phyloP scores from a whole-genome alignment of 2,888 invertebrate genomes.

The Pseudococcus longispinus region DNA sequence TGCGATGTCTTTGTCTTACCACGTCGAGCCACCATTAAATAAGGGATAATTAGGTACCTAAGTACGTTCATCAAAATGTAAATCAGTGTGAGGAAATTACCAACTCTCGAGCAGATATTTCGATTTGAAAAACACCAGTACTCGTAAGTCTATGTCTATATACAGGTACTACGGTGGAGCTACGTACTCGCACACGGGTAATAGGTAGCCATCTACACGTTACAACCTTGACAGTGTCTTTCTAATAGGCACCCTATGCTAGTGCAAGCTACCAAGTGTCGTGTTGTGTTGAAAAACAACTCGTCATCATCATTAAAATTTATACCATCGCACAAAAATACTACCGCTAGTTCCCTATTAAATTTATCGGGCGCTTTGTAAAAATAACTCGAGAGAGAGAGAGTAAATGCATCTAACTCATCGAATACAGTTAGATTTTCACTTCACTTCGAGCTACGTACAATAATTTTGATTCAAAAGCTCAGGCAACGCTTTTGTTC shows the following conservation, averaged over 20 bases:
- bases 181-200: neutral
- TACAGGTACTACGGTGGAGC: neutral
- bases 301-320: neutral
- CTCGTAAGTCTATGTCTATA: neutral
- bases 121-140: neutral
- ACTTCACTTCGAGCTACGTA: no score
- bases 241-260: neutral
- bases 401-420: neutral
- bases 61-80: neutral
- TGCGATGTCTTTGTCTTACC: no score
- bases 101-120: neutral
- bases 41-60: neutral
- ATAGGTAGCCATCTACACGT: neutral
- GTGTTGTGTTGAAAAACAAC: conserved; percentile 19
- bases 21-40: neutral
- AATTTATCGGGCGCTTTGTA: neutral
- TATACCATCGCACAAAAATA: neutral
- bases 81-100: neutral
- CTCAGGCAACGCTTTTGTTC: no score
- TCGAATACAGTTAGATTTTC: neutral
- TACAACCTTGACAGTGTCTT: conserved; percentile 24
- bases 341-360: no score
- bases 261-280: neutral
- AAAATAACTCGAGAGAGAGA: neutral
- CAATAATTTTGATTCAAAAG: no score